phyloP scores from a whole-genome alignment of 2,888 invertebrate species.

The Troides helena region DNA sequence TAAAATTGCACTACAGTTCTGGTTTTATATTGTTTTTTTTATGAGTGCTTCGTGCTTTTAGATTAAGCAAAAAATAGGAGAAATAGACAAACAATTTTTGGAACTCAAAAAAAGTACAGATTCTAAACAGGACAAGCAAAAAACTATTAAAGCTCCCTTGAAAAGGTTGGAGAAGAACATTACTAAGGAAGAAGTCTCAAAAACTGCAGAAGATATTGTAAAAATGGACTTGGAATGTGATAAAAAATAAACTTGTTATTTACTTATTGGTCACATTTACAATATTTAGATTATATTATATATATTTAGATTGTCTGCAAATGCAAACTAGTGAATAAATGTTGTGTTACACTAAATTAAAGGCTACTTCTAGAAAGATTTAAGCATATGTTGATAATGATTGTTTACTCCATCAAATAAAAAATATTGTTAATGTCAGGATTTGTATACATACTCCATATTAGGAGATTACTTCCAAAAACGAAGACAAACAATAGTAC shows the following conservation, averaged over 20 bases:
- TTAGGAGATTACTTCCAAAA: no score
- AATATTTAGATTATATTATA: no score
- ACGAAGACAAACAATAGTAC: no score
- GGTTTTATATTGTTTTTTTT: neutral
- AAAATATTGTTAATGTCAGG: no score
- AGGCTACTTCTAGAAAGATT: no score
- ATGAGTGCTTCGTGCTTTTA: slow-evolving; percentile 36
- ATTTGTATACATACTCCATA: no score
- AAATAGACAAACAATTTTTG: slow-evolving; percentile 67
- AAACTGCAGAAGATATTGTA: slow-evolving; percentile 56
- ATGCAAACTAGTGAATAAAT: no score
- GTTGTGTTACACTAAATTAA: no score
- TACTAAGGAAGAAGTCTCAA: slow-evolving; percentile 61
- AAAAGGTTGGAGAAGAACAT: slow-evolving; percentile 51
- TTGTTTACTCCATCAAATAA: no score
- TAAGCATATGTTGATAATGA: no score
- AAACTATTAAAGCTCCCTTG: slow-evolving; percentile 42
- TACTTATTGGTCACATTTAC: neutral
- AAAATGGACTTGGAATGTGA: slow-evolving; percentile 63
- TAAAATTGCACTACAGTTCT: no score
- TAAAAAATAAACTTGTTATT: neutral
- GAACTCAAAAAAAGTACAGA: slow-evolving; percentile 59
- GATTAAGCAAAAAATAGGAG: slow-evolving; percentile 70
- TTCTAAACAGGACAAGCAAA: slow-evolving; percentile 36
- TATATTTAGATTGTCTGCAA: no score